Base-by-base conservation (phyloP, 2,888 invertebrate genomes). In the Hypercompe scribonia region DNA sequence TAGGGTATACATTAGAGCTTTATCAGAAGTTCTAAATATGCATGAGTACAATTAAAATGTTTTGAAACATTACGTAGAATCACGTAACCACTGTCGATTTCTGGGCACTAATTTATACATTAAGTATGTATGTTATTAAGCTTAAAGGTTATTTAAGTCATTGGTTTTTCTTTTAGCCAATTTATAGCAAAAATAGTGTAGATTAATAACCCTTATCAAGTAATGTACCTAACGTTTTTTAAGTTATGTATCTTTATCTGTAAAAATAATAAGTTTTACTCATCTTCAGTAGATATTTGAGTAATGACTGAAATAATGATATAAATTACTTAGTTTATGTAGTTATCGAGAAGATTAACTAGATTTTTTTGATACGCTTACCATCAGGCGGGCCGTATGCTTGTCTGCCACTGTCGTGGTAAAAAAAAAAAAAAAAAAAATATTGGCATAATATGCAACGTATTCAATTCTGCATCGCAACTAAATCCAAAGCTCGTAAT, bases 11-110 rank as follows among this genome's bases (percentile, higher is more conserved):
- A 46, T 33, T 13, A 33, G 24, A 34, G 28, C 33, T n/a, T 28
- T 58, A 68, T 39, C 36, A 50, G 28, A 50, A 50, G 21, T 5
- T 34, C 65, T 39, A 24, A 50, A 46, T 64, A 64, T 65, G 36
- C 31, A 34, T 65, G n/a, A 70, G 46, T 36, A 70, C 54, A 34
- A 65, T 70, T 65, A 65, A 70, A 54, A 65, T 36, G 39, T 54
- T 65, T 68, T 28, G 39, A 61, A 39, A 68, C 58, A 68, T 61
- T 39, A 65, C 64, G 21, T 65, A 28, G 8, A 70, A 65, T 54
- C 70, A 70, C 70, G 70, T 70, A 28, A 70, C 34, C 5, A 36
- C 34, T 33, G 7, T 65, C 13, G 42, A 24, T 50, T n/a, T 28
- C 13, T 46, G 15, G 34, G 70, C 64, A 33, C 46, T 46, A 24